Evolutionary conservation across 2,888 invertebrate species (phyloP).

Genomic region (Lithodes maja): DNA sequence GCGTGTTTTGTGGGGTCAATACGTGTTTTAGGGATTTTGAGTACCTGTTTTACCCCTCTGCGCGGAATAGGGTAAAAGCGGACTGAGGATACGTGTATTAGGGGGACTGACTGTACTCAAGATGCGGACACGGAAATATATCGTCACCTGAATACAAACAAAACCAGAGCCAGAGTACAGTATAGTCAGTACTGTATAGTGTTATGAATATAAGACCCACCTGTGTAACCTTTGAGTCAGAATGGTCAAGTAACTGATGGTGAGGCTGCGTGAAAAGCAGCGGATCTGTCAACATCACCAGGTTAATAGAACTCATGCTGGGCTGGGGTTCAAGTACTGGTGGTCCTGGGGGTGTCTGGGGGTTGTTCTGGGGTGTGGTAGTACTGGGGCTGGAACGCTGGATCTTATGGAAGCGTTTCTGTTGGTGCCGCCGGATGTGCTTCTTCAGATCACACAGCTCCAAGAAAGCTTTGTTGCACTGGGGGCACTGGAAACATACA

Average conservation of each 20-base stretch:
- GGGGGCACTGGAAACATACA: slow-evolving; percentile 46
- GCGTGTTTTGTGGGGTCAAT: too few relatives aligned
- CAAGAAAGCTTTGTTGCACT: slow-evolving; percentile 52
- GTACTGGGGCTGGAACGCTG: not conserved
- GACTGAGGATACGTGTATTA: too few relatives aligned
- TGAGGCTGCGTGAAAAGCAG: slow-evolving; percentile 49
- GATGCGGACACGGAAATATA: too few relatives aligned
- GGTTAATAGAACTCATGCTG: slow-evolving; percentile 50
- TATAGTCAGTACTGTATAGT: too few relatives aligned
- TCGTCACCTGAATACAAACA: too few relatives aligned
- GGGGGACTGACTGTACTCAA: too few relatives aligned
- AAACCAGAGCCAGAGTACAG: too few relatives aligned
- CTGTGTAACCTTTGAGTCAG: slow-evolving; percentile 30
- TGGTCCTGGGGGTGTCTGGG: not conserved
- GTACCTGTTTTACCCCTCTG: too few relatives aligned
- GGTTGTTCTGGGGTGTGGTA: not conserved
- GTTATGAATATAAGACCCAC: too few relatives aligned
- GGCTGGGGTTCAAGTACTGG: too few relatives aligned
- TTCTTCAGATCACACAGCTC: slow-evolving; percentile 56
- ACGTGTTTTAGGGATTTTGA: too few relatives aligned
- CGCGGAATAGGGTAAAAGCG: too few relatives aligned
- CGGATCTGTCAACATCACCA: slow-evolving; percentile 52
- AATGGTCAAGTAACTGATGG: slow-evolving; percentile 39
- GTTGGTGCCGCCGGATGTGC: slow-evolving; percentile 46
- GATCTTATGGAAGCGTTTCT: not conserved